Base-by-base conservation (phyloP, 2,888 invertebrate species). In the Diaprepes abbreviatus region DNA sequence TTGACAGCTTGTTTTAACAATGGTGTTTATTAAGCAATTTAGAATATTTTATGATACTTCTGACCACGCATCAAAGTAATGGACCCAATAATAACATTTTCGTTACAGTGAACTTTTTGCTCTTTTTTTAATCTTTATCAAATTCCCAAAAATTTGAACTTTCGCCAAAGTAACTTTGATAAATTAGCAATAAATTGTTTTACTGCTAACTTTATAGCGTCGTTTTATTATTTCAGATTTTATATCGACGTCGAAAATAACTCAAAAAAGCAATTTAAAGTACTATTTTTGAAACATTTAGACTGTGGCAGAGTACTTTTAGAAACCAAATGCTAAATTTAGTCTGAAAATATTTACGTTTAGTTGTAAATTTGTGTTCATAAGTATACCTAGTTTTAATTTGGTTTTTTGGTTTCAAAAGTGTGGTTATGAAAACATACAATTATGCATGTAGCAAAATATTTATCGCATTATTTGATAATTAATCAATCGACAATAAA, bases 221-320 rank as follows among this genome's bases (percentile, higher is more conserved):
- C 14, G 14, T 6, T 14, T 19, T 40, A 40, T 40, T 40, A 40
- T 40, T 40, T 17, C 19, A 40, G 19, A 40, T 40, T 40, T 16
- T 19, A 40, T 17, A 17, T 17, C 10, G 40, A 40, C 10, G 7
- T 40, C 19, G 19, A 9, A 19, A 40, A 40, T 40, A 40, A 40
- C 17, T 40, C 40, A 40, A 40, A 40, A 40, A 40, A 40, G n/a
- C 9, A 1, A 40, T 19, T 40, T 40, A 40, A 40, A 40, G 19
- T 19, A 19, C 40, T 40, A 40, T 40, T 40, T 40, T 40, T 1
- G 17, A 16, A 24, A 40, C 6, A 2, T 40, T 19, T 40, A 40
- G 1, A 6, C 19, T 0, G 17, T 14, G 12, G 2, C 3, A 12
- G 10, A 36, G 12, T 36, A 3, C n/a, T 36, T 36, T 36, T 36